phyloP scores from a whole-genome alignment of 2,888 invertebrate genomes.

The Chymomyza fuscimana region DNA sequence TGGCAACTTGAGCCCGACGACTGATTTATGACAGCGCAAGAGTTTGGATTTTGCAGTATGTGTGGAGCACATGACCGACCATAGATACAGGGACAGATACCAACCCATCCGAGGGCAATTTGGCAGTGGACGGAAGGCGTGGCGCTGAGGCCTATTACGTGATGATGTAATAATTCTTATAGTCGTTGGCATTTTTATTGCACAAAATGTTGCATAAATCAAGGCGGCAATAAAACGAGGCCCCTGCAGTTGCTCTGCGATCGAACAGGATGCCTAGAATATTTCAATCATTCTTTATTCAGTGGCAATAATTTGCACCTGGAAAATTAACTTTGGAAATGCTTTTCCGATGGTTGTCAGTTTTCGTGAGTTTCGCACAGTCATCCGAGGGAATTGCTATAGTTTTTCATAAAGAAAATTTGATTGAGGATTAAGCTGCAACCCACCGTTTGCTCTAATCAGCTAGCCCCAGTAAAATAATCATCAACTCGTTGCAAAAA shows the following conservation, averaged over 20 bases:
- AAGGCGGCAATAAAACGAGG: conserved; percentile 68
- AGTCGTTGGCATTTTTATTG: conserved; percentile 70
- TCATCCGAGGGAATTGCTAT: conserved; percentile 54
- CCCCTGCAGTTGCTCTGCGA: conserved; percentile 47
- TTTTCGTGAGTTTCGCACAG: conserved; percentile 45
- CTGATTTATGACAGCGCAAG: conserved; percentile 68
- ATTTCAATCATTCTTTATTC: conserved; percentile 47
- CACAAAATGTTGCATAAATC: conserved; percentile 73
- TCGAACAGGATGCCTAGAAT: conserved; percentile 33
- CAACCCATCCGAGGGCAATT: conserved; percentile 53
- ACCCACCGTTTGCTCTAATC: neutral
- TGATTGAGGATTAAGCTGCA: conserved; percentile 32
- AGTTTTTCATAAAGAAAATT: conserved; percentile 26
- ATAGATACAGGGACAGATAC: neutral
- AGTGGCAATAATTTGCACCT: conserved; percentile 59
- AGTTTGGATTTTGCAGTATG: conserved; percentile 28
- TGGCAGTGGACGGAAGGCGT: conserved; percentile 51
- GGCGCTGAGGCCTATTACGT: conserved; percentile 67
- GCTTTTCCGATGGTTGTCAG: conserved; percentile 33
- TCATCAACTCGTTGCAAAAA: conserved; percentile 52
- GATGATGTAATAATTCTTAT: conserved; percentile 73
- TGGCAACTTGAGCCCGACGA: conserved; percentile 56
- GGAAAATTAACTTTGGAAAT: conserved; percentile 33
- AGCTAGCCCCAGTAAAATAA: conserved; percentile 38
- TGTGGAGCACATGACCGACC: conserved; percentile 20